These are phyloP conservation scores for Ypsolopha sequella DNA, from an alignment of 2,888 invertebrate genomes.

Conservation along the genomic window DNA sequence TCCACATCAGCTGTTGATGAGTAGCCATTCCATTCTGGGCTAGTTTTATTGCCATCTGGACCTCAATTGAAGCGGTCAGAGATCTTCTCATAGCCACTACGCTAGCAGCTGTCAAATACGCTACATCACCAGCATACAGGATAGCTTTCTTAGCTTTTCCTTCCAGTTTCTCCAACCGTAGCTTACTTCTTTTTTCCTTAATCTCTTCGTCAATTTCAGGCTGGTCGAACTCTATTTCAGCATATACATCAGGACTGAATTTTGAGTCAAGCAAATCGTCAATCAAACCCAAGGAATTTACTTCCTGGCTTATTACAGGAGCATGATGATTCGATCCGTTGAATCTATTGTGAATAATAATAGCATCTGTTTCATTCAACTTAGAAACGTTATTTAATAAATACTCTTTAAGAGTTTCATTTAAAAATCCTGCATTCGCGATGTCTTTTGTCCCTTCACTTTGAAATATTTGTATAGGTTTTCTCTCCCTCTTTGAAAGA, in stretches of 20 bases:
- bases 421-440: conserved; percentile 43
- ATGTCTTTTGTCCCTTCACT: conserved; percentile 14
- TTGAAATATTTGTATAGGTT: conserved; percentile 29
- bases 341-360: conserved; percentile 39
- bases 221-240: conserved; percentile 55
- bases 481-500: conserved; percentile 30
- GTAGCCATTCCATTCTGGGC: conserved; percentile 60
- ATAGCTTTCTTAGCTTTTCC: conserved; percentile 61
- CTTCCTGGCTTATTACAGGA: conserved; percentile 36
- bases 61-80: conserved; percentile 58
- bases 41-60: conserved; percentile 56
- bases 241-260: conserved; percentile 42
- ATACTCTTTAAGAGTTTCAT: conserved; percentile 46
- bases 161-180: conserved; percentile 49
- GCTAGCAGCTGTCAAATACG: conserved; percentile 58
- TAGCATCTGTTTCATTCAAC: conserved; percentile 33
- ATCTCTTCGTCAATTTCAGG: conserved; percentile 35
- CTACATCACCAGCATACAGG: conserved; percentile 60
- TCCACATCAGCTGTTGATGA: conserved; percentile 63
- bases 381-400: conserved; percentile 28
- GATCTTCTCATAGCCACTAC: conserved; percentile 60
- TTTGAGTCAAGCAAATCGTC: conserved; percentile 50
- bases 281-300: conserved; percentile 31
- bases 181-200: conserved; percentile 45
- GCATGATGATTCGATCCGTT: conserved; percentile 34